These are phyloP conservation scores for Melanotaenia duboulayi DNA, from an alignment of 2,113 vertebrate species.

Conservation along the genomic window DNA sequence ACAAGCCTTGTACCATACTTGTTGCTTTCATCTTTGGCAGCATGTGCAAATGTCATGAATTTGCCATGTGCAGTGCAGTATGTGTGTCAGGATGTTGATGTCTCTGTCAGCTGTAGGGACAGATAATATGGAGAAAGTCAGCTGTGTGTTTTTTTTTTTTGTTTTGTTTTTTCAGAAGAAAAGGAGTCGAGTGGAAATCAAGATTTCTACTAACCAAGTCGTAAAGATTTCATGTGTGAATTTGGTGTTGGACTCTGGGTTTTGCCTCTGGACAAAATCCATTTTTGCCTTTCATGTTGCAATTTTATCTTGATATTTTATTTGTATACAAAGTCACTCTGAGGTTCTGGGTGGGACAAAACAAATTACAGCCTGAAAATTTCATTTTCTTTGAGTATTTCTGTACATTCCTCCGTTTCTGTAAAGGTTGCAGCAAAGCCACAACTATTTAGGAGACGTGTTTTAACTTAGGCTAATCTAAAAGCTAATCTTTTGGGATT, in stretches of 20 bases:
- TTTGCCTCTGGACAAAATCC: not conserved
- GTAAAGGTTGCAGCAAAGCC: conserved; percentile 39
- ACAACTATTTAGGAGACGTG: conserved; percentile 47
- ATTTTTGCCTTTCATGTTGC: not conserved
- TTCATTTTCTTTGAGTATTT: conserved; percentile 38
- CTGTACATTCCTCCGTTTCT: conserved; percentile 18
- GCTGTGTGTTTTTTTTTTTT: conserved; percentile 1
- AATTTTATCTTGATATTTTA: conserved; percentile 7
- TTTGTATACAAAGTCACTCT: not conserved
- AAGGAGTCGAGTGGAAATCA: not conserved
- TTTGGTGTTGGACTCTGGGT: conserved; percentile 25
- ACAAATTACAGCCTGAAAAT: conserved; percentile 43
- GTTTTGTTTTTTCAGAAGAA: too few species aligned
- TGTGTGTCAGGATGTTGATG: conserved; percentile 53
- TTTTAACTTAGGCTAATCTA: conserved; percentile 62
- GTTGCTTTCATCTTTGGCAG: conserved; percentile 64
- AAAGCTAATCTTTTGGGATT: conserved; percentile 51
- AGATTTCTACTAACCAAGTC: not conserved
- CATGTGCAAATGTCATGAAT: conserved; percentile 67
- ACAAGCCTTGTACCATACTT: conserved; percentile 55
- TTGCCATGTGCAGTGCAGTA: conserved; percentile 43
- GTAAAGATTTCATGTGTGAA: not conserved
- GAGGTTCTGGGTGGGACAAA: not conserved
- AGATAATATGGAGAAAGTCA: conserved; percentile 24
- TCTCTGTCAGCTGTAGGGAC: conserved; percentile 43